Evolutionary conservation across 2,797 vertebrate genomes (phyloP), one percentile per base, ranked within the genome.

Genomic region (Lutjanus campechanus): DNA sequence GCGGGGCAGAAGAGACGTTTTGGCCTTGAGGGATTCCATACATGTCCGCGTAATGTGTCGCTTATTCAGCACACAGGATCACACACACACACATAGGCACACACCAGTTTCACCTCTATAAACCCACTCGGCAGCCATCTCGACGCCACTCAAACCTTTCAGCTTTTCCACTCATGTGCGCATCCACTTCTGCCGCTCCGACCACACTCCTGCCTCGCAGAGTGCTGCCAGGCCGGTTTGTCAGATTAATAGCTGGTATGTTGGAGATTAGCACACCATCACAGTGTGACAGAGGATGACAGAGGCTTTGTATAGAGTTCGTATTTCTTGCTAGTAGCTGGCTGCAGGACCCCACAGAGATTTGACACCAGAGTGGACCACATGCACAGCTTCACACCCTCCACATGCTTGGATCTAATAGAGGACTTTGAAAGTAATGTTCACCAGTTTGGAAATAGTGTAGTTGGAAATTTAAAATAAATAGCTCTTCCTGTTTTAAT

Each of bases 201-300:
- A 73, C 64, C 66, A 7, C 60, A 63, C 62, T 12, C 22, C 20
- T 61, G 47, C 50, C 73, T 80, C 69, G 22, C 16, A 8, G 56
- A 68, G 76, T 49, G 76, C 83, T 85, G 84, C 85, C 91, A 90
- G 87, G 76, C 77, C 20, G 75, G 73, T 88, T 93, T 94, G 92
- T 92, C 94, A 93, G 91, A 93, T 94, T 94, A 94, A 89, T 88
- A 70, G 79, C 78, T 79, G 82, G 60, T 65, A 80, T 77, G 82
- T 86, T 77, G 80, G 84, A 91, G 92, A 94, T 95, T 95, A 95
- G 79, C 88, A 84, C 68, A 19, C 76, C 80, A 77, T 63, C 77
- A 67, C 85, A 69, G 72, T 56, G 43, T 69, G 80, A 86, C 85
- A 66, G 68, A 86, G 75, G 72, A 85, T 79, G 82, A 89, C 73